Base-by-base conservation (phyloP, 2,888 invertebrate species). In the Stenodema calcarata region DNA sequence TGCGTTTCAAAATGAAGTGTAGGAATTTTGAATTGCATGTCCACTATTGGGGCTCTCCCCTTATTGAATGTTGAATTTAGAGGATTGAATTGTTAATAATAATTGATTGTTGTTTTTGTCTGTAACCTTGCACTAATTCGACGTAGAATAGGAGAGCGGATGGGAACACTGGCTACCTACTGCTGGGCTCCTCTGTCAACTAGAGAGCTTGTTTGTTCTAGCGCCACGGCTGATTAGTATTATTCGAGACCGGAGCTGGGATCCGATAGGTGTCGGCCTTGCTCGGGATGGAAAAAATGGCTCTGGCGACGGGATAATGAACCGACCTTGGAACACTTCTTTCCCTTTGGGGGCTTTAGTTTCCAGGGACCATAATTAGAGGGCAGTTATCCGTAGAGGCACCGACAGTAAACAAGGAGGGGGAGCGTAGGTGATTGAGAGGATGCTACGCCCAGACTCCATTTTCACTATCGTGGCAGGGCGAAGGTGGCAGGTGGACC, bases 301-400 rank as follows among this genome's bases (percentile, higher is more conserved):
- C 42, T 27, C 28, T 70, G 23, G 35, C 30, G 82, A 82, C 28
- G 82, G 41, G 82, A 82, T 82, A 82, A 82, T 82, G 82, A 69
- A 42, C 82, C 82, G 82, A 82, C 82, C 82, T 82, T 82, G 82
- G 82, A 82, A 69, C 82, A 82, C 82, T 82, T 82, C 70, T 82
- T 82, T 70, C 47, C 70, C 70, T 27, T 27, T 47, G 42, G 54
- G 82, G 82, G n/a, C 62, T 62, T 62, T 62, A 62, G 62, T 62
- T 62, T 41, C 70, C 42, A n/a, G 23, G n/a, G 27, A 30, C 70
- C 82, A 69, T 69, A 82, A 82, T 82, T 82, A 82, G 82, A 82
- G 82, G 82, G 69, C 70, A 82, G 82, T 82, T 82, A 82, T 28
- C 70, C 62, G 35, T 30, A 50, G 54, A 35, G 80, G 80, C 80